Evolutionary conservation across 2,888 invertebrate species (phyloP).

Genomic region (Frankliniella intonsa): DNA sequence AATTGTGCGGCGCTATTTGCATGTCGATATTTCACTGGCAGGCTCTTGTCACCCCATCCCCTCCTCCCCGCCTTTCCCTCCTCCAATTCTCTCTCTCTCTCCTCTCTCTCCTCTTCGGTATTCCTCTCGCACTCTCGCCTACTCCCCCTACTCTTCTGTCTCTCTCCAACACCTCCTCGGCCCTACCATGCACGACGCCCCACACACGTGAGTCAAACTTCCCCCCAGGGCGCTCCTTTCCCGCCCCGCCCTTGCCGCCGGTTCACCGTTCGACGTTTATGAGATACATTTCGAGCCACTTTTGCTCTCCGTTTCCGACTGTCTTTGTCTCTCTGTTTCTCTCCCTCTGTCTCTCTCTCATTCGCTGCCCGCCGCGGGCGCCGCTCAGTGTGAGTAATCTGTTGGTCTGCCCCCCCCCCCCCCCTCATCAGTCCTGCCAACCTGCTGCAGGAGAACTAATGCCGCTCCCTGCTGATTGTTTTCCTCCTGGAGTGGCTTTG

Average conservation of each 20-base stretch:
- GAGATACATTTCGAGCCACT: neutral
- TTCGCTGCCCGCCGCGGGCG: neutral
- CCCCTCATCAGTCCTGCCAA: neutral
- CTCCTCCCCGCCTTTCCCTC: neutral
- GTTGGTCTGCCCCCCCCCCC: neutral
- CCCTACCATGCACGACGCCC: no score
- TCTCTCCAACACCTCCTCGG: neutral
- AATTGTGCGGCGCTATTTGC: slow-evolving; percentile 24
- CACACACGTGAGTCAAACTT: neutral
- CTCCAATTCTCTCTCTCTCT: neutral
- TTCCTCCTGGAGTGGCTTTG: neutral
- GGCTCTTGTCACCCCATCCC: neutral
- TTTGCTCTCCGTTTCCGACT: neutral
- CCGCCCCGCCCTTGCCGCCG: neutral
- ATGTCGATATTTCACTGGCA: slow-evolving; percentile 24
- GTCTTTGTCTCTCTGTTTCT: neutral
- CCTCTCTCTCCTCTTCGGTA: neutral
- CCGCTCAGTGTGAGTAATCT: neutral
- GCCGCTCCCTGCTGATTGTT: neutral
- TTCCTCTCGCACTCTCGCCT: neutral
- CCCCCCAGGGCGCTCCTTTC: neutral
- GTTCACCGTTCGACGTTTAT: neutral
- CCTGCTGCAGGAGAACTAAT: neutral
- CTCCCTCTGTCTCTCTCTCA: neutral
- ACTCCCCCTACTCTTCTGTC: neutral